phyloP scores from a whole-genome alignment of 2,888 invertebrate species.

The Colletes collaris region DNA sequence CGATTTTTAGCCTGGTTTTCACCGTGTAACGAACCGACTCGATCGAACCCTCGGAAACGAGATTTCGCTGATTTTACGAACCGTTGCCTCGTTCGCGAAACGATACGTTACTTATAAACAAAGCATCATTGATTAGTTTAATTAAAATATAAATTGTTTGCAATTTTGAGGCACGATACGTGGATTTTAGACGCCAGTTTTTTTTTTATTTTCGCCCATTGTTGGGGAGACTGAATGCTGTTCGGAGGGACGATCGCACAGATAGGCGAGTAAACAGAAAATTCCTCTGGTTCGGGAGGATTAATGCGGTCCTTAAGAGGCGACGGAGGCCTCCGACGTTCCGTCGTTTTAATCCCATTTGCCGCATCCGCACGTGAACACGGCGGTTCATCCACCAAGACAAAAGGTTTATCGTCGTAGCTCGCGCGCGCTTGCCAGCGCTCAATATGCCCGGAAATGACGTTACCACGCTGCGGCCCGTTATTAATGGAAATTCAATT shows the following conservation, averaged over 20 bases:
- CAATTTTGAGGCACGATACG: no score
- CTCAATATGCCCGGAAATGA: slow-evolving; percentile 59
- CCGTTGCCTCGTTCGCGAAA: no score
- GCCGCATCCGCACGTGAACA: slow-evolving; percentile 51
- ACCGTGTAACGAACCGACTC: no score
- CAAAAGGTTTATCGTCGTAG: slow-evolving; percentile 51
- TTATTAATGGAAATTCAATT: slow-evolving; percentile 68
- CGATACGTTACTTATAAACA: no score
- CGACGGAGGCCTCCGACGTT: slow-evolving; percentile 29
- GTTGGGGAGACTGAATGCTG: no score
- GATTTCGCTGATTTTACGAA: no score
- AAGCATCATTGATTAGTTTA: no score
- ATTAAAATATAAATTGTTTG: no score
- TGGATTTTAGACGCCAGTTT: no score
- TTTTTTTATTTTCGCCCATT: no score
- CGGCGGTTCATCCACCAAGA: slow-evolving; percentile 32
- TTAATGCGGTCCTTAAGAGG: slow-evolving; percentile 50
- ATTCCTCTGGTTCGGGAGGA: slow-evolving; percentile 34
- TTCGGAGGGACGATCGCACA: neutral
- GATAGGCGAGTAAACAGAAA: slow-evolving; percentile 42
- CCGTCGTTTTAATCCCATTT: slow-evolving; percentile 60
- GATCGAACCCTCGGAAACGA: no score
- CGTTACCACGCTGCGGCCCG: slow-evolving; percentile 57
- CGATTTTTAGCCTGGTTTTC: no score
- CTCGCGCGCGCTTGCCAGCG: slow-evolving; percentile 16